phyloP scores from a whole-genome alignment of 2,113 vertebrate species.

The Echinops telfairi region DNA sequence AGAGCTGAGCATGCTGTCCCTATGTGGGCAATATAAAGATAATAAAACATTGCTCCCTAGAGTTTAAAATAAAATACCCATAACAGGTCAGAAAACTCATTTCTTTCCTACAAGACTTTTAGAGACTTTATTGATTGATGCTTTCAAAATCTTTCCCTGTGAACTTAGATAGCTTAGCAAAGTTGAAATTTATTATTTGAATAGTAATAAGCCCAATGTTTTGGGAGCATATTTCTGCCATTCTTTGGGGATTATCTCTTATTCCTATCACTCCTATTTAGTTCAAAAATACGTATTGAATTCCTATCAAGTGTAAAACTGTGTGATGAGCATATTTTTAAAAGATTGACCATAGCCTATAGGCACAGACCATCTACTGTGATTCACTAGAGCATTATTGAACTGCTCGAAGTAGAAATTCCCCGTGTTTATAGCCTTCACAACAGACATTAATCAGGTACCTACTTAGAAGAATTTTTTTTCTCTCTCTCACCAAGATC shows the following conservation, averaged over 20 bases:
- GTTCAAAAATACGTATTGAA: slow-evolving; percentile 18
- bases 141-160: neutral
- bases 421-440: slow-evolving; percentile 35
- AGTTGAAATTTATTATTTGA: slow-evolving; percentile 52
- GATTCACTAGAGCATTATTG: neutral
- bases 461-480: slow-evolving; percentile 23
- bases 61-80: neutral
- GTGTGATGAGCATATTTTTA: neutral
- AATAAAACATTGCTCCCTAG: neutral
- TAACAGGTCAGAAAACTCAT: neutral
- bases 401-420: neutral
- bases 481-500: slow-evolving; percentile 43
- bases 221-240: neutral
- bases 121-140: neutral
- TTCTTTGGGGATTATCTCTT: neutral
- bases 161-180: slow-evolving; percentile 33
- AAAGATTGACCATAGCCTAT: neutral
- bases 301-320: slow-evolving; percentile 3
- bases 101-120: slow-evolving; percentile 19
- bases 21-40: neutral
- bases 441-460: slow-evolving; percentile 46
- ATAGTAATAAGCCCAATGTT: slow-evolving; percentile 3
- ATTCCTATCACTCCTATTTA: slow-evolving; percentile 16
- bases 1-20: neutral
- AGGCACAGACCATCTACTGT: neutral